phyloP scores from a whole-genome alignment of 2,888 invertebrate genomes.

The Geotrupes spiniger region DNA sequence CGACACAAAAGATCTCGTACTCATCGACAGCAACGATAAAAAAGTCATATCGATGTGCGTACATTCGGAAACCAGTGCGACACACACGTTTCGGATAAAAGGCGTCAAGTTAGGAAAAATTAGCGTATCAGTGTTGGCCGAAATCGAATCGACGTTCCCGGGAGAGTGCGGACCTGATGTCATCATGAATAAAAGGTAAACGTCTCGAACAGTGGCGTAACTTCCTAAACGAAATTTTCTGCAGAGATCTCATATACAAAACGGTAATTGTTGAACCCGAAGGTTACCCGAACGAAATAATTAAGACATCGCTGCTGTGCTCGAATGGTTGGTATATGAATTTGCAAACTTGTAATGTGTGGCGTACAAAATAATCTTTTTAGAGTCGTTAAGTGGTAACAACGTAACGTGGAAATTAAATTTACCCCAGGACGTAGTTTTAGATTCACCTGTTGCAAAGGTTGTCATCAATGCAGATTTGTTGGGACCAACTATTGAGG shows the following conservation, averaged over 20 bases:
- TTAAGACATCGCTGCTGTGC: constrained; percentile 67
- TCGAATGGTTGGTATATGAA: constrained; percentile 55
- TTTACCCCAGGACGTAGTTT: constrained; percentile 56
- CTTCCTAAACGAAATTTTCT: constrained; percentile 20
- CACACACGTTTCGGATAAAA: constrained; percentile 40
- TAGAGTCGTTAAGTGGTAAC: constrained; percentile 34
- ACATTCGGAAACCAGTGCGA: constrained; percentile 37
- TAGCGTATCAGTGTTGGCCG: constrained; percentile 55
- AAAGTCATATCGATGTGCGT: constrained; percentile 40
- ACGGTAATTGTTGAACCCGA: constrained; percentile 65
- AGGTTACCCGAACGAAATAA: constrained; percentile 65
- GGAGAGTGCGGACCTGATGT: constrained; percentile 53
- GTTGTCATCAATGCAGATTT: constrained; percentile 63
- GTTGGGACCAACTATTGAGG: constrained; percentile 60
- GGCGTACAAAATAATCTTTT: constrained; percentile 12
- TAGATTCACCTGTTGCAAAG: constrained; percentile 63
- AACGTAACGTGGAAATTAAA: constrained; percentile 50
- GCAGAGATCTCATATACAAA: constrained; percentile 62
- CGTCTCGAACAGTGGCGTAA: constrained; percentile 6
- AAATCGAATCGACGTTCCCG: constrained; percentile 50
- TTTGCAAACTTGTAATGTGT: background rate
- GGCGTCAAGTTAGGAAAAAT: constrained; percentile 41
- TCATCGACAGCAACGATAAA: constrained; percentile 32
- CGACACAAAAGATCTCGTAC: constrained; percentile 35
- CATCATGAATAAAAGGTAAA: constrained; percentile 50